Evolutionary conservation across 2,888 invertebrate species (phyloP), one percentile per base, ranked within the genome.

Genomic region (Tupiocoris notatus): DNA sequence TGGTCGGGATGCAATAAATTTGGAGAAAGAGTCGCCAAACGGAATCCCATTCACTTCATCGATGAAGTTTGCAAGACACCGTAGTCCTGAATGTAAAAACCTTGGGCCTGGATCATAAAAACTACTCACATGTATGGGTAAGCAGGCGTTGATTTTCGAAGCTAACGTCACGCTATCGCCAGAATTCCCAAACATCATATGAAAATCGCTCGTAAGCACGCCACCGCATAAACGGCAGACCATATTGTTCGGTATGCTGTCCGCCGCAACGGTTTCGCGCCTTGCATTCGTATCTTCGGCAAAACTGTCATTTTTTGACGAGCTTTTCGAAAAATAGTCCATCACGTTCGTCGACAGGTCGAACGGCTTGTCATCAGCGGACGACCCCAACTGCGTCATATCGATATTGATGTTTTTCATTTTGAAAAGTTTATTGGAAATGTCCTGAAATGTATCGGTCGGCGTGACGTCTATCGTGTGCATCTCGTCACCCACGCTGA

Each of bases 301-400:
- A n/a, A n/a, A 17, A 3, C 0, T 20, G n/a, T 76, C 59, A 78
- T 77, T 77, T 78, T 78, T 77, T 18, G 57, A 39, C 6, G 65
- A 25, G 12, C 12, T 39, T 20, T 77, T 79, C 7, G 66, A 17
- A 39, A 80, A 79, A 67, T 79, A 80, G 2, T 78, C 76, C 17
- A 79, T 79, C 20, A 80, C 80, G 67, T 80, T 80, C 20, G 80
- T 78, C 25, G 78, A 59, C 79, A 80, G 78, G 58, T 79, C 77
- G 57, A 80, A 78, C 17, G 80, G 78, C 23, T 79, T 80, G 63
- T 77, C 79, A 24, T 79, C 75, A 25, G 59, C 66, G 7, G 76
- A 67, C 39, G 78, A 78, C 39, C 76, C 75, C 9, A 80, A 75
- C 24, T 80, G 79, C 17, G 74, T 75, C 23, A 80, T 57, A 67